These are phyloP conservation scores for Leptinotarsa juncta DNA, from an alignment of 2,888 invertebrate genomes.

Conservation along the genomic window DNA sequence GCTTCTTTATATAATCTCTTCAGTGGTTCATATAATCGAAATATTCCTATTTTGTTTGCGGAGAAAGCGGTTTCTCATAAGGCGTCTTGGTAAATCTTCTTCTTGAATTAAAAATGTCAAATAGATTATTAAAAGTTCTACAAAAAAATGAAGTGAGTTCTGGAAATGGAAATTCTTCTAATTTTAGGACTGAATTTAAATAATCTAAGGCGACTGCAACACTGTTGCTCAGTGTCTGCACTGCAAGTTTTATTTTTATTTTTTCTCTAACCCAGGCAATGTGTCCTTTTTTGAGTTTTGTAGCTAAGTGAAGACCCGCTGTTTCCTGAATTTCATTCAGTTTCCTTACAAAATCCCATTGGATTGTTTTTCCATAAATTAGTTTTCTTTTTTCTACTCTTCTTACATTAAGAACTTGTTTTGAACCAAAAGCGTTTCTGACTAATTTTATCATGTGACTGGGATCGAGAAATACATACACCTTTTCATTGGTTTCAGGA, in stretches of 20 bases:
- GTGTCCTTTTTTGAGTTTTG: conserved; percentile 27
- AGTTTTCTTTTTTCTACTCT: neutral
- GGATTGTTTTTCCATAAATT: conserved; percentile 13
- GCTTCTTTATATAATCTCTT: conserved; percentile 14
- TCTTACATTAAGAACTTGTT: neutral
- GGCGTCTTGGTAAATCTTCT: conserved; percentile 25
- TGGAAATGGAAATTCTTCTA: conserved; percentile 15
- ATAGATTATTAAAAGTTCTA: conserved; percentile 28
- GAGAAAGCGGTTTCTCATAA: conserved; percentile 17
- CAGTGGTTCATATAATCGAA: conserved; percentile 13
- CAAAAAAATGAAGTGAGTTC: conserved; percentile 24
- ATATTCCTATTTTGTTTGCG: conserved; percentile 7
- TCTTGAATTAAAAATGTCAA: conserved; percentile 36
- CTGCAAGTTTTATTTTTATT: conserved; percentile 47
- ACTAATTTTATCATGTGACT: conserved; percentile 35
- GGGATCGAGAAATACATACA: conserved; percentile 30
- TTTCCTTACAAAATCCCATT: conserved; percentile 29
- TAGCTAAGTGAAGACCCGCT: conserved; percentile 20
- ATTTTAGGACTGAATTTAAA: conserved; percentile 7
- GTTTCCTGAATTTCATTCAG: conserved; percentile 42
- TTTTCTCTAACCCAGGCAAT: conserved; percentile 36
- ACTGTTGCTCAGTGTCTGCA: conserved; percentile 45
- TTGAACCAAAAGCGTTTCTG: conserved; percentile 9
- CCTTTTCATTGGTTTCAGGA: conserved; percentile 33
- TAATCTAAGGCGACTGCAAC: conserved; percentile 24